These are phyloP conservation scores for Gadus macrocephalus DNA, from an alignment of 2,113 vertebrate species.

Conservation along the genomic window DNA sequence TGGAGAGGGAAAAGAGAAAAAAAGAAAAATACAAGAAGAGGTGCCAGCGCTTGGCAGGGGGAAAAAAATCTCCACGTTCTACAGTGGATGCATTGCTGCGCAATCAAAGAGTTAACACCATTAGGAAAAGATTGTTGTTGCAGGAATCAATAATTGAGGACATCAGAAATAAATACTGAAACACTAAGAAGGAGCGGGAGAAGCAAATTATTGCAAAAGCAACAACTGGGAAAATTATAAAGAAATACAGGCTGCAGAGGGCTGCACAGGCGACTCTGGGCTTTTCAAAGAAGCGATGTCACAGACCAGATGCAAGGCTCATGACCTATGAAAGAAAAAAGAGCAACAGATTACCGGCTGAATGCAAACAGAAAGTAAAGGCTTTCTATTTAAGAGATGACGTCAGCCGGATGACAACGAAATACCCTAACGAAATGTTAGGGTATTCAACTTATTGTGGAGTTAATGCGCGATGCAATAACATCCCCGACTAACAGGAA, in stretches of 20 bases:
- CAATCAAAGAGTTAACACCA: conserved; percentile 13
- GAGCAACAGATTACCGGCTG: background rate
- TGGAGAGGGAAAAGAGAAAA: no score
- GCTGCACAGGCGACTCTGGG: background rate
- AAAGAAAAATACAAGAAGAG: conserved; percentile 11
- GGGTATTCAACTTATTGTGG: background rate
- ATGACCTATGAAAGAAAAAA: conserved; percentile 7
- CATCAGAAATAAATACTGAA: no score
- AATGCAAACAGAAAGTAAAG: conserved; percentile 16
- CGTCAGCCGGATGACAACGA: conserved; percentile 7
- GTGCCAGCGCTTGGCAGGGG: conserved; percentile 6
- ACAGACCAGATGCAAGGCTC: conserved; percentile 1
- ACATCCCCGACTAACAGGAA: background rate
- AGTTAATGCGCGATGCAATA: conserved; percentile 14
- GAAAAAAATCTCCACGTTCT: background rate
- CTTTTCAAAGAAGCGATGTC: conserved; percentile 9
- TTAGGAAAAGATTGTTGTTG: no score
- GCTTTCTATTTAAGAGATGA: background rate
- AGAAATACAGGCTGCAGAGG: no score
- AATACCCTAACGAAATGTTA: background rate
- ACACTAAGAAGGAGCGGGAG: no score
- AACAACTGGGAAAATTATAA: no score
- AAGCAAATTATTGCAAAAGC: no score
- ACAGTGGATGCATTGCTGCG: conserved; percentile 10
- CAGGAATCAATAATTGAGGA: no score